Conservation (phyloP, 2,797 vertebrate species). For the Rousettus madagascariensis region DNA sequence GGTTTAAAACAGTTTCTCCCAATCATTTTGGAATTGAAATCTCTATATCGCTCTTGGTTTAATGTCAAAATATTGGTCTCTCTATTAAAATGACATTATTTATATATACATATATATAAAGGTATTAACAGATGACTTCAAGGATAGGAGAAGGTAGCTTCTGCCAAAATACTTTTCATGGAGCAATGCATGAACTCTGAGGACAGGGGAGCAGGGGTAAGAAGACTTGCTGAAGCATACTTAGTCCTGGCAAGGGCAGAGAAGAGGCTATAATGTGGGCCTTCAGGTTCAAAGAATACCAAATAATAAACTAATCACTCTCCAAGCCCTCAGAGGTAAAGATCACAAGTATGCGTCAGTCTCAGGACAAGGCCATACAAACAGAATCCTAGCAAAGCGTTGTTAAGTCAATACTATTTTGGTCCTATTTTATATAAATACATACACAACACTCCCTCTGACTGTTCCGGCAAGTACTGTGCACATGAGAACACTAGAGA, state of each 20-base stretch:
- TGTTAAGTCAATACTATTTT: neutral
- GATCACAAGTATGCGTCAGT: neutral
- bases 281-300: neutral
- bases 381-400: neutral
- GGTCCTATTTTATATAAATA: neutral
- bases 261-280: neutral
- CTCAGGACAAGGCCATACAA: neutral
- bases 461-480: neutral
- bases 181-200: neutral
- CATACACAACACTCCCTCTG: neutral
- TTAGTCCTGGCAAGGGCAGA: neutral
- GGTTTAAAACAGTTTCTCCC: neutral
- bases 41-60: neutral
- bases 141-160: neutral
- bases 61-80: neutral
- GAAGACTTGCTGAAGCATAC: neutral
- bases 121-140: neutral
- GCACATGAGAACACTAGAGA: neutral
- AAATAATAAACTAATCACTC: neutral
- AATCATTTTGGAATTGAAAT: neutral
- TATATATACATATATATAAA: neutral
- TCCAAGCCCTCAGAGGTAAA: neutral
- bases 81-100: neutral
- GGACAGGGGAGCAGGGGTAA: neutral
- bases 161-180: constrained; percentile 13